Percentiles rank a stretch among this genome's conserved stretches.
phyloP scores from a whole-genome alignment of 2,888 invertebrate species.

The Amphipyra tragopoginis region DNA sequence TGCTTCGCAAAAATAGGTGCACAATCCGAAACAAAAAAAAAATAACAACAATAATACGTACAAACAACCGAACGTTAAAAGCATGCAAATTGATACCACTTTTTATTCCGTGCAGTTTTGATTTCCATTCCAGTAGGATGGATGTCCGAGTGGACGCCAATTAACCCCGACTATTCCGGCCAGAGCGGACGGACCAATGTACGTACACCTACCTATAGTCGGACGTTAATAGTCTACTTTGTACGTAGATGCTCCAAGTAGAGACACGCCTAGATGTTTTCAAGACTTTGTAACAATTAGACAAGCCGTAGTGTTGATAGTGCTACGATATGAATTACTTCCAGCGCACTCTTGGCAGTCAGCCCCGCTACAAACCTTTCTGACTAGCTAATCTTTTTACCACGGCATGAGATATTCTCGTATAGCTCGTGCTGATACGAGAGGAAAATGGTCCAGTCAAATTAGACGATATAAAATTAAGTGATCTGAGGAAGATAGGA shows the following conservation, averaged over 20 bases:
- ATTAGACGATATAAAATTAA: no score
- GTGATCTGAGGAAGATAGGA: no score
- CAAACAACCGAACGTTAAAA: background rate
- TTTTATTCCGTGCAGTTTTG: slow-evolving; percentile 2
- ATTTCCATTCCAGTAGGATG: background rate
- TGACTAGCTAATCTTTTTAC: no score
- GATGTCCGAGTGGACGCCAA: slow-evolving; percentile 8
- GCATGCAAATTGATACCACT: background rate
- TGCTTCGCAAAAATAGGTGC: no score
- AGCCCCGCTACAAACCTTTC: no score
- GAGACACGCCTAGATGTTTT: background rate
- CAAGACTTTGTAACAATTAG: background rate
- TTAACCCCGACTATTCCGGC: slow-evolving; percentile 12
- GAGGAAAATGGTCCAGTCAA: no score
- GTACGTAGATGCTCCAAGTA: background rate
- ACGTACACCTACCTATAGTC: background rate
- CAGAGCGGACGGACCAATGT: background rate
- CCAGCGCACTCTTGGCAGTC: no score
- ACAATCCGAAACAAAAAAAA: background rate
- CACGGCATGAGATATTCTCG: no score
- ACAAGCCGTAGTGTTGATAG: background rate
- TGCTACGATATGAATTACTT: no score
- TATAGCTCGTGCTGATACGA: no score
- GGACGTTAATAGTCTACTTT: background rate
- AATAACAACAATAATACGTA: background rate